A percentile compares a stretch with the other conserved stretches of the same genome.
Conservation (phyloP, 1,140 invertebrate species). For the Drosophila eugracilis region DNA sequence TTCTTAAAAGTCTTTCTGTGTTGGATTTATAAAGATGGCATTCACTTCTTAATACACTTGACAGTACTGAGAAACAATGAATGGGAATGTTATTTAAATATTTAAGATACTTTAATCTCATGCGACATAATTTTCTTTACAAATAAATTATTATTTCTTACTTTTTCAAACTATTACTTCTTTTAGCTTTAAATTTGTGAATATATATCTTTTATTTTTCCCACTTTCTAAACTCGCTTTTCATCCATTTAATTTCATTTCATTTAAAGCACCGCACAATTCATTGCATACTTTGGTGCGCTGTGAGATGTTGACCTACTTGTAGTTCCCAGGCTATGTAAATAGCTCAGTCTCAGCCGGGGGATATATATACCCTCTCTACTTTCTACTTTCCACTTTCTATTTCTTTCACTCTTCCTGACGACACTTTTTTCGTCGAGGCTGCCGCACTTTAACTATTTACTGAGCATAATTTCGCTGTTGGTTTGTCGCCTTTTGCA, state of each 20-base stretch:
- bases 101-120: too few relatives aligned
- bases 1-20: background rate
- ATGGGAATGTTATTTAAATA: too few relatives aligned
- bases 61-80: too few relatives aligned
- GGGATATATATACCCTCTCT: background rate
- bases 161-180: background rate
- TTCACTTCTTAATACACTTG: too few relatives aligned
- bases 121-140: too few relatives aligned
- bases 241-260: constrained; percentile 60
- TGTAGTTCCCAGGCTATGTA: constrained; percentile 52
- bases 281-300: constrained; percentile 73
- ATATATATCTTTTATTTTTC: background rate
- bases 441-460: constrained; percentile 67
- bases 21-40: background rate
- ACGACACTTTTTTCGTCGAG: constrained; percentile 29
- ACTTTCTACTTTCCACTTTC: constrained; percentile 1
- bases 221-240: constrained; percentile 15
- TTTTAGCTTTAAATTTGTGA: too few relatives aligned
- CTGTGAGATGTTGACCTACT: constrained; percentile 64
- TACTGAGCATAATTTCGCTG: constrained; percentile 72
- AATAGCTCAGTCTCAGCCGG: constrained; percentile 41
- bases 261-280: constrained; percentile 62
- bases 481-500: constrained; percentile 74
- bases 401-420: constrained; percentile 1
- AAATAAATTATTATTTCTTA: too few relatives aligned